These are phyloP conservation scores for Raja brachyura DNA, from an alignment of 2,113 vertebrate genomes.

Conservation along the genomic window DNA sequence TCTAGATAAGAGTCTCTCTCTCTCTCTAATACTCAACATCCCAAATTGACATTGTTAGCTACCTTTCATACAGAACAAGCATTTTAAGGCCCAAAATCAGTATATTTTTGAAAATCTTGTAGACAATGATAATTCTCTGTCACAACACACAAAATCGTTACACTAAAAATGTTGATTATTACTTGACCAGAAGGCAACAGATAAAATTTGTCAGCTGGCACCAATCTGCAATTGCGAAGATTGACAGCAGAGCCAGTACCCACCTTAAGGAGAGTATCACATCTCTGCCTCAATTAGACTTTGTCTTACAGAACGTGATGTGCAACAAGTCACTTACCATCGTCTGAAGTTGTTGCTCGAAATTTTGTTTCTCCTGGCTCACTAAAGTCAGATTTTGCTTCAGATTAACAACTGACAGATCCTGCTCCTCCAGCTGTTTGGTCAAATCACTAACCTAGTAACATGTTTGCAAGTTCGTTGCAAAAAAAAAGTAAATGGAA, in stretches of 20 bases:
- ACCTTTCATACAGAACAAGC: not conserved
- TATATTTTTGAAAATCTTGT: not conserved
- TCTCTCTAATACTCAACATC: not conserved
- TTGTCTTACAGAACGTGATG: not conserved
- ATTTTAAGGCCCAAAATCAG: not conserved
- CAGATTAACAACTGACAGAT: constrained; percentile 66
- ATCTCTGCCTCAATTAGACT: not conserved
- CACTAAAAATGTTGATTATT: not conserved
- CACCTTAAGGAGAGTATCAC: not conserved
- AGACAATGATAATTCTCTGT: not conserved
- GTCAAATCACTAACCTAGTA: constrained; percentile 69
- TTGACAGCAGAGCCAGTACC: not conserved
- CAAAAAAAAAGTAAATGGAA: constrained; percentile 34
- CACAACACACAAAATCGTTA: not conserved
- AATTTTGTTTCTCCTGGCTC: constrained; percentile 66
- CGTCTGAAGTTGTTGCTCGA: constrained; percentile 70
- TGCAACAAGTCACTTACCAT: constrained; percentile 66
- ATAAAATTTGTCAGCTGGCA: not conserved
- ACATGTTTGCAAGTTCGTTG: constrained; percentile 28
- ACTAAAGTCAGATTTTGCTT: constrained; percentile 65
- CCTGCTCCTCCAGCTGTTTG: constrained; percentile 66
- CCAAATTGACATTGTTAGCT: not conserved
- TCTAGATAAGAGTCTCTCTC: not conserved
- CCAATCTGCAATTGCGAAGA: not conserved
- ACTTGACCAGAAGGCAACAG: not conserved